Evolutionary conservation across 2,113 vertebrate species (phyloP), one percentile per base, ranked within the genome.

Genomic region (Silurus glanis): DNA sequence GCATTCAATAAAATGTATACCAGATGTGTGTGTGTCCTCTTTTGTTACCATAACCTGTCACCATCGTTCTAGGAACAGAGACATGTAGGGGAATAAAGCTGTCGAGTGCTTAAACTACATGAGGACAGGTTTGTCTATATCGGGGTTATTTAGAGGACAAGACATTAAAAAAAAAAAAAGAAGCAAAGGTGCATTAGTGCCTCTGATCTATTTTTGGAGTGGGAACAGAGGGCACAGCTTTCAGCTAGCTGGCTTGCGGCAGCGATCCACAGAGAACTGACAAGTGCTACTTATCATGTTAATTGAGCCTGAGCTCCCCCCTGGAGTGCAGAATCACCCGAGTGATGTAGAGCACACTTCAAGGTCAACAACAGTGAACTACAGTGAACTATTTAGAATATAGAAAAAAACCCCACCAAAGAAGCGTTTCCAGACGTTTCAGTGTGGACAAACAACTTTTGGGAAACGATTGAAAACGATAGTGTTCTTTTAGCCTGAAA

Each of bases 201-300:
- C 72, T 23, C n/a, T 76, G 59, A 25, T 79, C 47, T 85, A 79
- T 79, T 85, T 85, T 56, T 67, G 59, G 83, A 79, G 47, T 12
- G 14, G 37, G 61, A 78, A 55, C 49, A 47, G 37, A 2, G 25
- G 37, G 76, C 47, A 78, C 47, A 45, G 61, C 59, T 62, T 79
- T 66, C 25, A 17, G 59, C 37, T 85, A 55, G 58, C 56, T 66
- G 61, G 49, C 61, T 67, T 79, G 84, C 17, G 23, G 84, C 75
- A 85, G 75, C 17, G 25, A 67, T 85, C 49, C 74, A 58, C 74
- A 66, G 75, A 67, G 49, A 61, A 78, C n/a, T 74, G 69, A 61
- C 83, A 61, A 84, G 59, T 76, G 85, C 47, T 81, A 75, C 86
- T 87, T 71, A 84, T 66, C 55, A 19, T 66, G 62, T 79, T 84